These are phyloP conservation scores for Nephrotoma flavescens DNA, from an alignment of 2,888 invertebrate species.

Conservation along the genomic window DNA sequence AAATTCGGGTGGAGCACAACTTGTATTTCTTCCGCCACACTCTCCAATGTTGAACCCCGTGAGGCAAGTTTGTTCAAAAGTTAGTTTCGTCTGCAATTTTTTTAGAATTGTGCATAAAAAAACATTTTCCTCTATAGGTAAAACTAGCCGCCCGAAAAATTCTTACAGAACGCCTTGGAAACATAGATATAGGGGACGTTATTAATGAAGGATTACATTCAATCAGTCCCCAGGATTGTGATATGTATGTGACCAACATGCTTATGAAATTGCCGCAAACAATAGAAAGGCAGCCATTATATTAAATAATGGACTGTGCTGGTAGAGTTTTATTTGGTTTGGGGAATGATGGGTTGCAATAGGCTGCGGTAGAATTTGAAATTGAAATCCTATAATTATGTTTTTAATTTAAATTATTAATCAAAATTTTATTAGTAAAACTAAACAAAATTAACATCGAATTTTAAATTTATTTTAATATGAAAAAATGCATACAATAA, in stretches of 20 bases:
- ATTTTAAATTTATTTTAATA: not conserved
- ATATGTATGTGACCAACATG: not conserved
- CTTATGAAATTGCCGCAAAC: not conserved
- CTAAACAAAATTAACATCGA: not conserved
- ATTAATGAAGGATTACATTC: not conserved
- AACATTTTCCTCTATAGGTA: not conserved
- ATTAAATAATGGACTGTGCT: not conserved
- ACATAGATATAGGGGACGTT: not conserved
- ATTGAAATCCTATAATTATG: not conserved
- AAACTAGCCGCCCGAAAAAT: not conserved
- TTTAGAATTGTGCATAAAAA: not conserved
- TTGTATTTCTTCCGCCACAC: not conserved
- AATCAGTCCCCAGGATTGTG: not conserved
- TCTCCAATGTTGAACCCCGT: not conserved
- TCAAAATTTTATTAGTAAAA: not conserved
- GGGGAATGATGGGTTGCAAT: too few relatives aligned
- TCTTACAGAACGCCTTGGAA: not conserved
- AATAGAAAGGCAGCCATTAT: not conserved
- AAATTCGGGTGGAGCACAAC: not conserved
- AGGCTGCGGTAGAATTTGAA: too few relatives aligned
- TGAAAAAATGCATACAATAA: not conserved
- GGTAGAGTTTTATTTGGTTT: too few relatives aligned
- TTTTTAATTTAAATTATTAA: not conserved
- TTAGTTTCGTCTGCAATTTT: not conserved
- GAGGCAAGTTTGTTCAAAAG: constrained; percentile 3